Percentiles rank a stretch among this genome's conserved stretches.
Evolutionary conservation across 2,888 invertebrate species (phyloP).

Genomic region (Dyspetes luteomarginatus): DNA sequence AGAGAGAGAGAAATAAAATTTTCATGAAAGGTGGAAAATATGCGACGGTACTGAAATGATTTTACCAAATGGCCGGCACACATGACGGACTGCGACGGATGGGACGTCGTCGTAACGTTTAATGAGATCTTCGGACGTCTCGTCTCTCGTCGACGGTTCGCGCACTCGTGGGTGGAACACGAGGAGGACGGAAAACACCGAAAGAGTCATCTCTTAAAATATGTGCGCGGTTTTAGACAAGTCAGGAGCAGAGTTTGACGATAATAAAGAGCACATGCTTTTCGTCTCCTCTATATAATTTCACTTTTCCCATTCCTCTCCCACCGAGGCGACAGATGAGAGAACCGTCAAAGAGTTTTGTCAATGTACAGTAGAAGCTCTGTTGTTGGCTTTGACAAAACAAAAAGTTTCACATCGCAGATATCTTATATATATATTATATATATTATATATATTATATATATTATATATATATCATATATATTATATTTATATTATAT

Average conservation of each 20-base stretch:
- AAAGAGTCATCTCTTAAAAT: constrained; percentile 46
- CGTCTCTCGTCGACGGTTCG: constrained; percentile 32
- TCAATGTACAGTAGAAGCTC: constrained; percentile 10
- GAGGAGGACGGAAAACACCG: background rate
- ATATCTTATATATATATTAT: no score
- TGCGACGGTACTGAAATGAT: background rate
- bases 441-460: no score
- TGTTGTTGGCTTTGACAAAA: constrained; percentile 3
- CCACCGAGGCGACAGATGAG: background rate
- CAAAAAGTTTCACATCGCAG: no score
- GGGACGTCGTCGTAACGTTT: constrained; percentile 61
- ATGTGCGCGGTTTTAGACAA: constrained; percentile 42
- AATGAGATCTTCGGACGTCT: constrained; percentile 49
- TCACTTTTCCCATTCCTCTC: constrained; percentile 2
- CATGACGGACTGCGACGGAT: no score
- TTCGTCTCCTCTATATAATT: constrained; percentile 2
- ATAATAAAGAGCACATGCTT: constrained; percentile 59
- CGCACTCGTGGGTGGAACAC: constrained; percentile 2
- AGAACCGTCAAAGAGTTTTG: constrained; percentile 12
- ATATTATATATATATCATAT: no score
- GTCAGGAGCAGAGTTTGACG: constrained; percentile 50
- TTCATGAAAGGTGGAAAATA: background rate
- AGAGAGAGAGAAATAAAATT: background rate
- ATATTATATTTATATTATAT: no score
- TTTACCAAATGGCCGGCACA: background rate